phyloP scores from a whole-genome alignment of 2,797 vertebrate genomes.

The Darevskia mixta region DNA sequence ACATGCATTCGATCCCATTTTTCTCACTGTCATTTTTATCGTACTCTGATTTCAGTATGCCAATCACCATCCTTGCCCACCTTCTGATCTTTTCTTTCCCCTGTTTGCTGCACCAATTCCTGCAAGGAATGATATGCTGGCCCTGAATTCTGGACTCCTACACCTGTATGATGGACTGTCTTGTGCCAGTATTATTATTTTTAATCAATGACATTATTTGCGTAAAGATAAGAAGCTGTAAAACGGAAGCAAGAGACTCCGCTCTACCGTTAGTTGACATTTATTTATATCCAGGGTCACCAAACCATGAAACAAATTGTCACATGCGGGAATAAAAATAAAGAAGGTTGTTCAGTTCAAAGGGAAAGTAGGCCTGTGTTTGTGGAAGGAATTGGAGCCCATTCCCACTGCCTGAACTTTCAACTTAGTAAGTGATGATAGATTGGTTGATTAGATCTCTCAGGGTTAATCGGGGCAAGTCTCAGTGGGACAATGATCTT shows the following conservation, averaged over 20 bases:
- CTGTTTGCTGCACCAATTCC: background rate
- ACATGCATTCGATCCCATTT: too few relatives aligned
- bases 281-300: constrained; percentile 4
- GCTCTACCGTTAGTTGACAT: background rate
- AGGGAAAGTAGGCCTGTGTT: constrained; percentile 42
- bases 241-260: background rate
- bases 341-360: constrained; percentile 35
- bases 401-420: constrained; percentile 48
- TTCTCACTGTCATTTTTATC: background rate
- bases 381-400: constrained; percentile 58
- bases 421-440: constrained; percentile 49
- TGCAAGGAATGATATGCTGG: background rate
- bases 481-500: constrained; percentile 50
- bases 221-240: background rate
- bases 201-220: background rate
- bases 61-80: background rate
- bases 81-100: background rate
- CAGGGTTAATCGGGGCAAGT: constrained; percentile 67
- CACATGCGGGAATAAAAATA: constrained; percentile 24
- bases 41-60: background rate
- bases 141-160: background rate
- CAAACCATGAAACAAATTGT: constrained; percentile 37
- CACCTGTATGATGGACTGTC: background rate
- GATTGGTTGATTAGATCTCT: constrained; percentile 55
- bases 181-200: background rate